Evolutionary conservation across 1,140 invertebrate genomes (phyloP).

Genomic region (Drosophila subobscura): DNA sequence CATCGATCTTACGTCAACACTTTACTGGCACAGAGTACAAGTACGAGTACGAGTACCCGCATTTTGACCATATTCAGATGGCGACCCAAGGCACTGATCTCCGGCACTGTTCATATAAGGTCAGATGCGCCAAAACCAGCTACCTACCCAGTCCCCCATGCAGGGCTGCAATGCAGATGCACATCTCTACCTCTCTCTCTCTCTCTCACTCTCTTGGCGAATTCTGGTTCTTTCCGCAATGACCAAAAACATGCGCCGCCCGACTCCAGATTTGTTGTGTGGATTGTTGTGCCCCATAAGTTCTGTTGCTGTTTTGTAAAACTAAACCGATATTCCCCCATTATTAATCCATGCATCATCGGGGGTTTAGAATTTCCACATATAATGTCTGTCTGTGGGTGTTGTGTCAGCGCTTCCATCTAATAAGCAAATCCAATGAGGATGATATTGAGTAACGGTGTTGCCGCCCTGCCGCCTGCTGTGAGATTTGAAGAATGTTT

Average conservation of each 20-base stretch:
- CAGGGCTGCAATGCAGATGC: too few species aligned
- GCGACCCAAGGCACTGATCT: slow-evolving; percentile 5
- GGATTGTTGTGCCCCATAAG: too few species aligned
- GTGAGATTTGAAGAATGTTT: slow-evolving; percentile 10
- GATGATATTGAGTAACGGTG: slow-evolving; percentile 43
- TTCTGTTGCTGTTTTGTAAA: too few species aligned
- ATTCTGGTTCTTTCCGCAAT: slow-evolving; percentile 46
- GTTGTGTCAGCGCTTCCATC: slow-evolving; percentile 26
- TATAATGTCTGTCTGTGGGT: too few species aligned
- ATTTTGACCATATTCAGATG: slow-evolving; percentile 46
- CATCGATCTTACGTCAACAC: slow-evolving; percentile 68
- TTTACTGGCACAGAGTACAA: neutral
- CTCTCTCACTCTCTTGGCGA: neutral
- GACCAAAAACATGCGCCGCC: slow-evolving; percentile 30
- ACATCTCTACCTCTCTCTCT: too few species aligned
- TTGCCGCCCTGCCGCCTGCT: slow-evolving; percentile 5
- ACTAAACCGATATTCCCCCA: neutral
- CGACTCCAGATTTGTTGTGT: too few species aligned
- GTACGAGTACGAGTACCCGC: neutral
- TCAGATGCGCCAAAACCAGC: slow-evolving; percentile 35
- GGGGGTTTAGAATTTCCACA: neutral
- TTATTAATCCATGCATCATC: neutral
- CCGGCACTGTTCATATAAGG: slow-evolving; percentile 30
- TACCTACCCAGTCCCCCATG: slow-evolving; percentile 29
- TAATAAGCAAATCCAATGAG: slow-evolving; percentile 22